A percentile compares a stretch with the other conserved stretches of the same genome.
Conservation (phyloP, 2,797 vertebrate genomes). For the Pantherophis alleghaniensis region DNA sequence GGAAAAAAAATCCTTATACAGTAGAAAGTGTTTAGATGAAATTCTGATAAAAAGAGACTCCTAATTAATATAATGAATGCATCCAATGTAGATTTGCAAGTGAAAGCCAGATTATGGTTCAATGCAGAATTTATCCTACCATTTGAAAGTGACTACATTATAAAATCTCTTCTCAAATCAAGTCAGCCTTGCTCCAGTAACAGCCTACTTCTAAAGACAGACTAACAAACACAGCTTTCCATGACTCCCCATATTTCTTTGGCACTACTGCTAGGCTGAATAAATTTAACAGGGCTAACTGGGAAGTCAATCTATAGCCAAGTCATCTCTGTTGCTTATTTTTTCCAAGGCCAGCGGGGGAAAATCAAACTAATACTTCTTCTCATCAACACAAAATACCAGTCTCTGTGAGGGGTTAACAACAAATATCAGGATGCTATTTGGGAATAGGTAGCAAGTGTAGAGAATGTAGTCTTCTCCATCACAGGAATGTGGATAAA, state of each 20-base stretch:
- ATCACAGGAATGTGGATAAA: neutral
- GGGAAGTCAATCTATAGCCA: neutral
- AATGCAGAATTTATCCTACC: neutral
- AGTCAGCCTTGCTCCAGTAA: neutral
- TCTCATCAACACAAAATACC: neutral
- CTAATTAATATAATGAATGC: neutral
- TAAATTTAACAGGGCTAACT: neutral
- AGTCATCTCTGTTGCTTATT: neutral
- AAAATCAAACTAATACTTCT: neutral
- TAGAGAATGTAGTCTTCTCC: neutral
- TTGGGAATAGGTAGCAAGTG: neutral
- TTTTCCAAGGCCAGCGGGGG: neutral
- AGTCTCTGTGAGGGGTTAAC: neutral
- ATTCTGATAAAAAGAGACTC: neutral
- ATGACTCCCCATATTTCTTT: neutral
- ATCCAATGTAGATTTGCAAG: neutral
- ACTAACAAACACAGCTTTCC: neutral
- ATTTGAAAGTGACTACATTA: neutral
- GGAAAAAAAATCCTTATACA: neutral
- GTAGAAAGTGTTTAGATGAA: neutral
- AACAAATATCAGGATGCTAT: neutral
- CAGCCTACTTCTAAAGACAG: neutral
- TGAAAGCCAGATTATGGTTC: neutral
- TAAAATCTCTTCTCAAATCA: neutral
- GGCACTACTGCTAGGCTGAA: neutral